Conservation (phyloP, 2,797 vertebrate species). For the Dicrostonyx torquatus region DNA sequence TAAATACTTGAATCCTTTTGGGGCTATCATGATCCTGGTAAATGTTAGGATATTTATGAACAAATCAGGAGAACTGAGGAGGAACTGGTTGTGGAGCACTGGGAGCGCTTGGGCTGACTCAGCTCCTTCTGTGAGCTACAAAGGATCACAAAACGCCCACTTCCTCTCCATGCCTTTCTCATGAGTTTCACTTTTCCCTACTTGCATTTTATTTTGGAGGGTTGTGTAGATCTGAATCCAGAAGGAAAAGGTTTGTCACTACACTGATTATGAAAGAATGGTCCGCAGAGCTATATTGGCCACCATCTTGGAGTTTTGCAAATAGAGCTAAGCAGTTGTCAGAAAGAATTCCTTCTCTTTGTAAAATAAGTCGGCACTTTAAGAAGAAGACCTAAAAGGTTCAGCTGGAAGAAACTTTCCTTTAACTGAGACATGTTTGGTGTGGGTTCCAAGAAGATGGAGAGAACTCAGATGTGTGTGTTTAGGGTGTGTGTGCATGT, state of each 20-base stretch:
- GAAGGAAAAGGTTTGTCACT: neutral
- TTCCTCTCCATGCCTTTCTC: neutral
- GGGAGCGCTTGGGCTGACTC: neutral
- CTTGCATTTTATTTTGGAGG: constrained; percentile 18
- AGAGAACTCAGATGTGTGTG: neutral
- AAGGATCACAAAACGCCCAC: neutral
- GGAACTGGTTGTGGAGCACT: neutral
- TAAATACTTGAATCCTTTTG: neutral
- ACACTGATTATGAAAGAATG: neutral
- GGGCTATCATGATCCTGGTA: neutral
- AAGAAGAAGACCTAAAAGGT: neutral
- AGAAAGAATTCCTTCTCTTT: neutral
- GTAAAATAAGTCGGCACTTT: neutral
- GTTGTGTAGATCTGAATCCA: neutral
- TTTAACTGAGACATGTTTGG: neutral
- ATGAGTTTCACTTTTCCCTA: neutral
- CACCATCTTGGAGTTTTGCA: neutral
- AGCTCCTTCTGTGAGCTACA: neutral
- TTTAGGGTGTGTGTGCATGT: neutral
- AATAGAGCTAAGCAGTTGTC: neutral
- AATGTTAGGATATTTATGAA: neutral
- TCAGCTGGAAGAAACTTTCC: neutral
- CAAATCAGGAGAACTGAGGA: neutral
- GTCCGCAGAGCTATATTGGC: neutral
- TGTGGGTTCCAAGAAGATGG: neutral